Percentiles rank a stretch among this genome's conserved stretches.
phyloP scores from a whole-genome alignment of 1,140 invertebrate genomes.

The Lepeophtheirus salmonis region DNA sequence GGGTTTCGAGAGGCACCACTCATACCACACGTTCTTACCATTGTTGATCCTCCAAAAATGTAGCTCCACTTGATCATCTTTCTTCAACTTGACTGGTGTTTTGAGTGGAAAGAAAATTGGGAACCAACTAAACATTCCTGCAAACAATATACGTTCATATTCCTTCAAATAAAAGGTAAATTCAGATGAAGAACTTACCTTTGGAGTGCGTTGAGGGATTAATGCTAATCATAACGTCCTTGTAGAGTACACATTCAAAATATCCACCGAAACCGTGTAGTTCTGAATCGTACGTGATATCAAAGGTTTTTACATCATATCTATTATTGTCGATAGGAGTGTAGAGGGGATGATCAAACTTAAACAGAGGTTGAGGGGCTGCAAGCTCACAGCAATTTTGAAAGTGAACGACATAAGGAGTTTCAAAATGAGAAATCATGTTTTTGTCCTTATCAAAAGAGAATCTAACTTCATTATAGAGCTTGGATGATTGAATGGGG shows the following conservation, averaged over 20 bases:
- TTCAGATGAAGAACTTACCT: slow-evolving; percentile 33
- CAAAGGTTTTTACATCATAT: slow-evolving; percentile 46
- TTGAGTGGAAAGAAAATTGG: slow-evolving; percentile 78
- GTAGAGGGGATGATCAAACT: slow-evolving; percentile 58
- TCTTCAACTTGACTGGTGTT: slow-evolving; percentile 51
- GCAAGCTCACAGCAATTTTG: slow-evolving; percentile 73
- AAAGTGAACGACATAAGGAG: slow-evolving; percentile 66
- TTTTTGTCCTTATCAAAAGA: slow-evolving; percentile 40
- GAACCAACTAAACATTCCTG: slow-evolving; percentile 84
- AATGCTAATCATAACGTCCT: slow-evolving; percentile 67
- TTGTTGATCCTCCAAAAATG: slow-evolving; percentile 68
- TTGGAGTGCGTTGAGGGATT: slow-evolving; percentile 63
- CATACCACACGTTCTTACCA: slow-evolving; percentile 77
- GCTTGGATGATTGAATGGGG: slow-evolving; percentile 42
- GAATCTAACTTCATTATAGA: slow-evolving; percentile 46
- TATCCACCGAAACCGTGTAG: slow-evolving; percentile 87
- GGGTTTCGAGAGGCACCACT: slow-evolving; percentile 65
- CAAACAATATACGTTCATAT: not conserved
- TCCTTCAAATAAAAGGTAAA: not conserved
- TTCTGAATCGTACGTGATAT: slow-evolving; percentile 46
- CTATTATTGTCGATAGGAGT: slow-evolving; percentile 25
- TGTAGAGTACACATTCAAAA: slow-evolving; percentile 71
- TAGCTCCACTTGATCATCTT: slow-evolving; percentile 47
- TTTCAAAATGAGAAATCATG: slow-evolving; percentile 48
- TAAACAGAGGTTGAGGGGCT: slow-evolving; percentile 56